These are phyloP conservation scores for Lordiphosa fenestrarum DNA, from an alignment of 2,888 invertebrate species.

Conservation along the genomic window DNA sequence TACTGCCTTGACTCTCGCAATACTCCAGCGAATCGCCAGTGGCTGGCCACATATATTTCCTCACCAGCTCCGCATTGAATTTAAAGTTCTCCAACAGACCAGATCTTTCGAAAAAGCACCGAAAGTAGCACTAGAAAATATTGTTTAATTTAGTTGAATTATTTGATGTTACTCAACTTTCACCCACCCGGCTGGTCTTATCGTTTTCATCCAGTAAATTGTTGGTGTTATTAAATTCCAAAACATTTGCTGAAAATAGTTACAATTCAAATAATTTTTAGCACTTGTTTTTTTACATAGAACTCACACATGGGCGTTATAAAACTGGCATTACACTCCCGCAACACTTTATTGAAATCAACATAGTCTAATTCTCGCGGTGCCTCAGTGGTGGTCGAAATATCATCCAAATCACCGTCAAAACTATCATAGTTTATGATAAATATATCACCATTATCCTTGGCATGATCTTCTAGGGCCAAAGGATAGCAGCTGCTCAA, in stretches of 20 bases:
- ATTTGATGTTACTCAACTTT: neutral
- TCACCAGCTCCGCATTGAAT: constrained; percentile 79
- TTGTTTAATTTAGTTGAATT: neutral
- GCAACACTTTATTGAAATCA: constrained; percentile 80
- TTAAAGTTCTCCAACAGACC: constrained; percentile 81
- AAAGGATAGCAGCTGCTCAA: constrained; percentile 16
- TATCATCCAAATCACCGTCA: constrained; percentile 54
- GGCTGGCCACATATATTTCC: constrained; percentile 79
- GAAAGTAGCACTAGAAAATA: constrained; percentile 81
- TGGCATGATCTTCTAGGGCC: constrained; percentile 50
- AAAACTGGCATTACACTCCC: constrained; percentile 82
- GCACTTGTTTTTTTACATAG: neutral
- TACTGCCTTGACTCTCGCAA: constrained; percentile 76
- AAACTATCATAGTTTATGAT: constrained; percentile 59
- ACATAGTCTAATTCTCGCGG: constrained; percentile 42
- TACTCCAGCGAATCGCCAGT: constrained; percentile 76
- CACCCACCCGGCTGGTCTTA: constrained; percentile 82
- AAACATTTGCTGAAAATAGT: constrained; percentile 79
- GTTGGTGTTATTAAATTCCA: constrained; percentile 82
- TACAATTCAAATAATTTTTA: neutral
- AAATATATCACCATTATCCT: constrained; percentile 74
- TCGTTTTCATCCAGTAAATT: constrained; percentile 83
- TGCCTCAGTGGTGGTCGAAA: constrained; percentile 36
- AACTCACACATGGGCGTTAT: constrained; percentile 81
- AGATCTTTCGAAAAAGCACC: constrained; percentile 82